Evolutionary conservation across 2,888 invertebrate species (phyloP).

Genomic region (Mesochorus sp.): DNA sequence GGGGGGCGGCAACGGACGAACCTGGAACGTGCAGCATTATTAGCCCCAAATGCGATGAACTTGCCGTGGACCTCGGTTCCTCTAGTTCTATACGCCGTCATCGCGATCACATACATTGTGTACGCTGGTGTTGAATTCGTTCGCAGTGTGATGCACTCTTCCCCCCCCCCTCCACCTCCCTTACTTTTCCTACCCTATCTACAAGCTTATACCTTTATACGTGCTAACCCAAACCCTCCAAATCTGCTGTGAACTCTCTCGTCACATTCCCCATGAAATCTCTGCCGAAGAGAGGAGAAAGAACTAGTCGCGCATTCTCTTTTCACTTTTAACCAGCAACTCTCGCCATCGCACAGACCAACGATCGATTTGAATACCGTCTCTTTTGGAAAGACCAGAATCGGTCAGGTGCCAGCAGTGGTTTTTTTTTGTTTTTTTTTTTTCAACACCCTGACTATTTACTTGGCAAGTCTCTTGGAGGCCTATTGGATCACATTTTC

Average conservation of each 20-base stretch:
- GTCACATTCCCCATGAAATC: constrained; percentile 35
- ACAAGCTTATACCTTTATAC: constrained; percentile 33
- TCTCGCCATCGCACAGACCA: not conserved
- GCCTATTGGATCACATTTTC: not conserved
- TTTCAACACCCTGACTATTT: constrained; percentile 5
- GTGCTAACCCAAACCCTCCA: constrained; percentile 20
- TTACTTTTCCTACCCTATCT: constrained; percentile 11
- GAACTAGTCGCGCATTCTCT: constrained; percentile 36
- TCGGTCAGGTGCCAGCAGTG: not conserved
- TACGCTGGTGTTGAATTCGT: constrained; percentile 31
- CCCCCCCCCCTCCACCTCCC: not conserved
- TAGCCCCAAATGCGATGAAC: constrained; percentile 81
- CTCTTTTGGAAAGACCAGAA: not conserved
- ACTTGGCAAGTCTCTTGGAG: constrained; percentile 23
- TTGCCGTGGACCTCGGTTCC: constrained; percentile 66
- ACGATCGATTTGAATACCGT: constrained; percentile 36
- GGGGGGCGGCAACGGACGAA: constrained; percentile 59
- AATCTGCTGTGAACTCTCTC: constrained; percentile 25
- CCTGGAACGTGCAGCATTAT: constrained; percentile 77
- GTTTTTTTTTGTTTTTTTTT: not conserved
- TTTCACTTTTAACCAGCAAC: constrained; percentile 25
- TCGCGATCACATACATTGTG: constrained; percentile 36
- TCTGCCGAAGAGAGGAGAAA: constrained; percentile 4
- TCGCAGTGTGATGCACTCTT: constrained; percentile 37
- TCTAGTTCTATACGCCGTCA: constrained; percentile 56